These are phyloP conservation scores for Cebidichthys violaceus DNA, from an alignment of 2,113 vertebrate species.

Conservation along the genomic window DNA sequence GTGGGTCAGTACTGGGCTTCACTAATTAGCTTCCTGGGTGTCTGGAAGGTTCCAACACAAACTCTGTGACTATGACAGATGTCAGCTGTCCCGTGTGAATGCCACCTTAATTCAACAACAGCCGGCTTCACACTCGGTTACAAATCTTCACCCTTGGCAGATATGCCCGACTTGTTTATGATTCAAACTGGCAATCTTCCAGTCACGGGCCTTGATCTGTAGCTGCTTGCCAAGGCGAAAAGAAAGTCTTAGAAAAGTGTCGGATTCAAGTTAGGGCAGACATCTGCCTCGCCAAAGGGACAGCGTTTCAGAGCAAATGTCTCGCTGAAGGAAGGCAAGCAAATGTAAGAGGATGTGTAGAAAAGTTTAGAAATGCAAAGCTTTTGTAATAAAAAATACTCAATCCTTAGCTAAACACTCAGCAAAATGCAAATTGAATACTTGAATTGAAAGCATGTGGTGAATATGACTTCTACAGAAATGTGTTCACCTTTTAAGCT, in stretches of 20 bases:
- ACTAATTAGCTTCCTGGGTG: constrained; percentile 23
- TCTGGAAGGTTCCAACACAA: constrained; percentile 18
- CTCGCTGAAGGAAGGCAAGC: no score
- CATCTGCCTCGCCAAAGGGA: background rate
- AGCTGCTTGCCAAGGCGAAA: constrained; percentile 3
- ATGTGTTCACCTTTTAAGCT: background rate
- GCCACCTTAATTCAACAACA: constrained; percentile 38
- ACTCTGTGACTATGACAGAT: constrained; percentile 40
- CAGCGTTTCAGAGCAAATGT: background rate
- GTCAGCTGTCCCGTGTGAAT: constrained; percentile 35
- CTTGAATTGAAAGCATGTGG: background rate
- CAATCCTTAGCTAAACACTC: background rate
- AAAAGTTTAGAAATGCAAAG: background rate
- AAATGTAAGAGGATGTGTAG: background rate
- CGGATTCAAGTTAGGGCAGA: background rate
- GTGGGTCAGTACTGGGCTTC: constrained; percentile 24
- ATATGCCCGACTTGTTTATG: constrained; percentile 20
- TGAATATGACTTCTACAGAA: background rate
- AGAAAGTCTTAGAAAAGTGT: background rate
- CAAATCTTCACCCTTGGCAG: constrained; percentile 40
- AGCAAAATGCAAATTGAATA: background rate
- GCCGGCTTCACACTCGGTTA: constrained; percentile 37
- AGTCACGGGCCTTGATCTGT: constrained; percentile 22
- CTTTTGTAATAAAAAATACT: background rate
- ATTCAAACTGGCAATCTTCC: constrained; percentile 39